Conservation (phyloP, 1,140 invertebrate species). For the Pomacea maculata region DNA sequence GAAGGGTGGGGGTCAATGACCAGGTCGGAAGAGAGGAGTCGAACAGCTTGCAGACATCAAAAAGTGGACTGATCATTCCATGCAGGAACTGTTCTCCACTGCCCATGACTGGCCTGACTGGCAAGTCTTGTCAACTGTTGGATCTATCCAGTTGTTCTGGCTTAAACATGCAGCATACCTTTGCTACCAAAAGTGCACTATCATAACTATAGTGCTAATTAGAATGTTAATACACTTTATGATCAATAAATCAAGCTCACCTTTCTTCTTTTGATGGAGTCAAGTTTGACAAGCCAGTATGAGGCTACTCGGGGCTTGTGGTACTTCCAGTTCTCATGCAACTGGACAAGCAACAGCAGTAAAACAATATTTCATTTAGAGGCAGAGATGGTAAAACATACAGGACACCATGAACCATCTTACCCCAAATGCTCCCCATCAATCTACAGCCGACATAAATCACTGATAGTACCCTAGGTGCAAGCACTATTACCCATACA, state of each 20-base stretch:
- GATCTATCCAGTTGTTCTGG: too few species aligned
- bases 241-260: constrained; percentile 34
- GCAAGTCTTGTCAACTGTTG: too few species aligned
- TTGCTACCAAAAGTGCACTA: background rate
- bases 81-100: too few species aligned
- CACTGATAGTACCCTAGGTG: background rate
- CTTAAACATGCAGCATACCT: too few species aligned
- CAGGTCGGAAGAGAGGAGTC: too few species aligned
- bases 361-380: background rate
- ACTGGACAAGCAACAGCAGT: constrained; percentile 35
- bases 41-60: too few species aligned
- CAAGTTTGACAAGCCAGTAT: constrained; percentile 65
- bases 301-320: constrained; percentile 65
- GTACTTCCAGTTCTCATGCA: constrained; percentile 64
- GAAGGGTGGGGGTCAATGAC: too few species aligned
- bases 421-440: too few species aligned
- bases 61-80: too few species aligned
- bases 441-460: background rate
- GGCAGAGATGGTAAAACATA: too few species aligned
- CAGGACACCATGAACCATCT: background rate
- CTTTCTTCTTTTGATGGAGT: constrained; percentile 64
- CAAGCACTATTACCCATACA: background rate
- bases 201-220: too few species aligned
- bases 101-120: too few species aligned
- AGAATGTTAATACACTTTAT: background rate